Evolutionary conservation across 2,113 vertebrate species (phyloP), one percentile per base, ranked within the genome.

Genomic region (Tiliqua scincoides): DNA sequence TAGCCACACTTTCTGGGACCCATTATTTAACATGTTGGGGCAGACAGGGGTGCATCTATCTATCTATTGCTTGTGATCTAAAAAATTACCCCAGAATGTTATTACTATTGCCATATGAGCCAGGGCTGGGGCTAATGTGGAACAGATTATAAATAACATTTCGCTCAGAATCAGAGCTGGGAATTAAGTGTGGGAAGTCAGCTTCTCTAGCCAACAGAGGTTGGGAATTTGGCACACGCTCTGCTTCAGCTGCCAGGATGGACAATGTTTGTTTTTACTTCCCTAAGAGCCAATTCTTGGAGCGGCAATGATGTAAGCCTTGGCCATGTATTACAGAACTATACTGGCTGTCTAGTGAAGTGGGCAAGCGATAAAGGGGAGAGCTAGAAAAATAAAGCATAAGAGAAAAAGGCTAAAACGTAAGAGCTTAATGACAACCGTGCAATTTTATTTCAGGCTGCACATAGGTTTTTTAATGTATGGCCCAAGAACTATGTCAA

Each of bases 121-220:
- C 35, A 71, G 35, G 6, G 6, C 15, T 74, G 67, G 0, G 0
- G 52, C 25, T 74, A 90, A 77, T 79, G 84, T 83, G 86, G 48
- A 90, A 67, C 0, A 76, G 35, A 84, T 79, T 83, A 73, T 48
- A 61, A 35, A 77, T 20, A 54, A 83, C n/a, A 74, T n/a, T 74
- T 30, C 25, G 48, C 74, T 85, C 48, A 23, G 91, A 87, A 62
- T 0, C 63, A 18, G 68, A 86, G 71, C 27, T 18, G 1, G 52
- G 82, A 89, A 82, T 61, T 43, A 86, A 90, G 67, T 2, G n/a
- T 87, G 48, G 40, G 82, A 82, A 54, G 79, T 79, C 75, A 87
- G 18, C 9, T 88, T 65, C 62, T 43, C 2, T 17, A 86, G 80
- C 52, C 61, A 83, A 73, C 79, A 68, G 21, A 84, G 89, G 79